phyloP scores from a whole-genome alignment of 2,113 vertebrate genomes.

The Hylia prasina region DNA sequence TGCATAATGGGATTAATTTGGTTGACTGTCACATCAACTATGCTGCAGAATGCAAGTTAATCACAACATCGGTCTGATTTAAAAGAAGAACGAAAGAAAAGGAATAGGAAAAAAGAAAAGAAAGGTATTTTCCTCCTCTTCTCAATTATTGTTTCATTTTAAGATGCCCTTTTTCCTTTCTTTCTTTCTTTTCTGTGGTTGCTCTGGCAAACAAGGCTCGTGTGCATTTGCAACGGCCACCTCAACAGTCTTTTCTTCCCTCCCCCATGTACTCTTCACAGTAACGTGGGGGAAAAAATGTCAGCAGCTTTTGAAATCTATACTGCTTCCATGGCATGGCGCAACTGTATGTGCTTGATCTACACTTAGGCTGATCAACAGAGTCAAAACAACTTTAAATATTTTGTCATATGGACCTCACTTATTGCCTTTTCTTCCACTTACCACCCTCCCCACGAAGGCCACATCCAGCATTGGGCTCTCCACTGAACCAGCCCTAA shows the following conservation, averaged over 20 bases:
- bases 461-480: fast-evolving
- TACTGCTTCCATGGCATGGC: not conserved
- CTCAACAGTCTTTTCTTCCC: not conserved
- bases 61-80: constrained; percentile 71
- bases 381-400: not conserved
- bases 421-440: not conserved
- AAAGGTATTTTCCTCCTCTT: constrained; percentile 43
- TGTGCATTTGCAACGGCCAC: not conserved
- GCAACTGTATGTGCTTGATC: not conserved
- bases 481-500: not conserved
- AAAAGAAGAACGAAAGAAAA: constrained; percentile 53
- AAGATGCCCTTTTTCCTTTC: not conserved
- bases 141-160: constrained; percentile 35
- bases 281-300: not conserved
- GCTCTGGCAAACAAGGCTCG: not conserved
- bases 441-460: not conserved
- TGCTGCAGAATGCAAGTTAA: constrained; percentile 74
- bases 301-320: not conserved
- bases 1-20: constrained; percentile 84
- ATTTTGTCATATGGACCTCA: not conserved
- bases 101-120: not conserved
- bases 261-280: not conserved
- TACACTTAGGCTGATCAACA: not conserved
- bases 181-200: not conserved
- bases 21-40: constrained; percentile 78